These are phyloP conservation scores for Rhinolophus ferrumequinum DNA, from an alignment of 2,113 vertebrate species.

Conservation along the genomic window DNA sequence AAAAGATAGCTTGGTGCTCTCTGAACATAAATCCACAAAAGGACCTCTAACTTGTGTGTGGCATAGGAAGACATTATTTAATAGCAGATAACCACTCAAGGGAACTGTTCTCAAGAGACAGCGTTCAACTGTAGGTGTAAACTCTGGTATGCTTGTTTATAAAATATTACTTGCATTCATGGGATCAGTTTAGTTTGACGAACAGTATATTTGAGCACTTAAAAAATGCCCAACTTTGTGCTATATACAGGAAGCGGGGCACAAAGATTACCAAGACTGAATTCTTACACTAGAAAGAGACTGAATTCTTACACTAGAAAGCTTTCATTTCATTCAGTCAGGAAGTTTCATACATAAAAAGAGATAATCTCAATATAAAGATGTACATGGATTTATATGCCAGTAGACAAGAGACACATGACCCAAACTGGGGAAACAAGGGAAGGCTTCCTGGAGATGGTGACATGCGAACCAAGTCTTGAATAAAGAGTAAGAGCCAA, in stretches of 20 bases:
- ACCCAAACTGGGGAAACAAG: neutral
- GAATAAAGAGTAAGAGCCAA: neutral
- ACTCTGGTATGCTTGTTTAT: neutral
- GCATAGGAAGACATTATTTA: neutral
- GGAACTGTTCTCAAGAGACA: neutral
- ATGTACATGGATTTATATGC: neutral
- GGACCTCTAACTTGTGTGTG: neutral
- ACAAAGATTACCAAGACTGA: neutral
- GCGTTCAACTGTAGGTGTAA: neutral
- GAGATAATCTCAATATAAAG: neutral
- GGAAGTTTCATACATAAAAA: neutral
- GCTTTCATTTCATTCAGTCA: neutral
- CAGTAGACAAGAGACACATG: neutral
- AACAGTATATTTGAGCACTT: neutral
- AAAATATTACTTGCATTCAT: neutral
- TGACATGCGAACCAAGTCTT: neutral
- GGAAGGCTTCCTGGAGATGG: neutral
- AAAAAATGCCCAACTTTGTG: neutral
- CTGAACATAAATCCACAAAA: neutral
- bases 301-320: neutral
- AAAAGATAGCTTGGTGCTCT: neutral
- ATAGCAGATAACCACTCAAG: neutral
- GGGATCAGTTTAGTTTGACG: neutral
- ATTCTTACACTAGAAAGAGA: neutral
- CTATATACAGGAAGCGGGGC: neutral